These are phyloP conservation scores for Anticlea derivata DNA, from an alignment of 2,888 invertebrate species.

Conservation along the genomic window DNA sequence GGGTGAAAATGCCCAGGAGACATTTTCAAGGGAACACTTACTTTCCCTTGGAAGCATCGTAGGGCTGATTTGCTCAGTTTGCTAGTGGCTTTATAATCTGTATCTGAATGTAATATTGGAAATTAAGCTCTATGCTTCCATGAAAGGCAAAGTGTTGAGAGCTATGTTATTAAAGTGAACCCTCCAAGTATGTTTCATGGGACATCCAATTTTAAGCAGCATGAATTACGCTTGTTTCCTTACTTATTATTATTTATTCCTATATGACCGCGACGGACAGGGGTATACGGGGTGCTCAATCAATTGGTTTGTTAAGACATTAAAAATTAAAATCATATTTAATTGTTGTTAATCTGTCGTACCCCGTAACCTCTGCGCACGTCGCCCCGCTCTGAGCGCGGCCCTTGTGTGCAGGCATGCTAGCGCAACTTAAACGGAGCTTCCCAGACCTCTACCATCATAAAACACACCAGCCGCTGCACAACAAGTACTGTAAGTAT, in stretches of 20 bases:
- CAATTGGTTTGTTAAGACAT: neutral
- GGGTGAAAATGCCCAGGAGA: neutral
- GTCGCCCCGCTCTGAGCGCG: conserved; percentile 79
- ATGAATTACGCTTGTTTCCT: conserved; percentile 70
- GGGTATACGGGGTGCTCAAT: conserved; percentile 40
- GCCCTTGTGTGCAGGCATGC: conserved; percentile 90
- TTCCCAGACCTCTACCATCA: conserved; percentile 92
- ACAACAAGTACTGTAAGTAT: conserved; percentile 88
- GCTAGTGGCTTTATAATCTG: neutral
- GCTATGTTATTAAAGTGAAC: neutral
- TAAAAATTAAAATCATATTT: neutral
- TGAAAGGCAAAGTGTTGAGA: neutral
- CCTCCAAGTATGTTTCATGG: conserved; percentile 24
- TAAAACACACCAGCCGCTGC: conserved; percentile 90
- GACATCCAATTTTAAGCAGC: conserved; percentile 62
- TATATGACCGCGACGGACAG: conserved; percentile 61
- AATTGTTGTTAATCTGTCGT: neutral
- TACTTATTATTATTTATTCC: conserved; percentile 60
- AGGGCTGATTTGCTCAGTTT: neutral
- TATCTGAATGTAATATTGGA: too few species aligned
- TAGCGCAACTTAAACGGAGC: conserved; percentile 94
- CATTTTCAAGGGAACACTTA: neutral
- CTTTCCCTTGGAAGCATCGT: neutral
- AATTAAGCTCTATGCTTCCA: neutral
- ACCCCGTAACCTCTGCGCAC: conserved; percentile 57